Conservation (phyloP, 2,113 vertebrate genomes). For the Platichthys stellatus region DNA sequence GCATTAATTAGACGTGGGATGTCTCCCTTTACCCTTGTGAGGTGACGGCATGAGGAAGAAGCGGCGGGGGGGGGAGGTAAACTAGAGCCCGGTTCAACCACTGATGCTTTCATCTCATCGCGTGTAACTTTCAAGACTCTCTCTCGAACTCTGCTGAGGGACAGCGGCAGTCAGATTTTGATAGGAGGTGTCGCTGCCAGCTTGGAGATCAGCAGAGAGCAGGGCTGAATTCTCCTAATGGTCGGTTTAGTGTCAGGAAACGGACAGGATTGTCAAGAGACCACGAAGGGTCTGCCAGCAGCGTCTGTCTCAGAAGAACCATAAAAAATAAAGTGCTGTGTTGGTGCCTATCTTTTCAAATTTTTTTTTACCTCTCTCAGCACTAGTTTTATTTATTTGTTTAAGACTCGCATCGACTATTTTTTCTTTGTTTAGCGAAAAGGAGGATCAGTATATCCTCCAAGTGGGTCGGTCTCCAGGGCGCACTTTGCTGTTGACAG, state of each 20-base stretch:
- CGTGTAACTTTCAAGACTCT: slow-evolving; percentile 31
- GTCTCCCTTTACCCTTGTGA: slow-evolving; percentile 86
- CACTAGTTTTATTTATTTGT: slow-evolving; percentile 25
- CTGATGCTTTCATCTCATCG: slow-evolving; percentile 59
- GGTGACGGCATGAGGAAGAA: slow-evolving; percentile 63
- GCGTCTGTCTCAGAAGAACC: slow-evolving; percentile 21
- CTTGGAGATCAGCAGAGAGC: slow-evolving; percentile 5
- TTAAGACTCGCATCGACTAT: slow-evolving; percentile 19
- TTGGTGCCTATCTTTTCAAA: slow-evolving; percentile 41
- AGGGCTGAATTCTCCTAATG: slow-evolving; percentile 31
- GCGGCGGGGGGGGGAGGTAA: slow-evolving; percentile 45
- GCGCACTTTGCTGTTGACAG: slow-evolving; percentile 53
- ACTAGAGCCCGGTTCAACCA: slow-evolving; percentile 85
- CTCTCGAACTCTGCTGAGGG: slow-evolving; percentile 21
- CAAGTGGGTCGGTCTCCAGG: slow-evolving; percentile 62
- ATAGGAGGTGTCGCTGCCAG: not conserved
- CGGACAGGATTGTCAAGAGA: slow-evolving; percentile 26
- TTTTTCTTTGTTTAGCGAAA: slow-evolving; percentile 46
- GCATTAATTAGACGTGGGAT: slow-evolving; percentile 96
- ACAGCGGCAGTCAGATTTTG: not conserved
- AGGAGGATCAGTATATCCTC: slow-evolving; percentile 48
- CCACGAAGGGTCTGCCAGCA: slow-evolving; percentile 21
- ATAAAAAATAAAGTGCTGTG: slow-evolving; percentile 67
- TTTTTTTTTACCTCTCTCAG: slow-evolving; percentile 24
- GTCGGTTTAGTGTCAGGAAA: slow-evolving; percentile 49